These are phyloP conservation scores for Protodeltote pygarga DNA, from an alignment of 2,888 invertebrate genomes.

Conservation along the genomic window DNA sequence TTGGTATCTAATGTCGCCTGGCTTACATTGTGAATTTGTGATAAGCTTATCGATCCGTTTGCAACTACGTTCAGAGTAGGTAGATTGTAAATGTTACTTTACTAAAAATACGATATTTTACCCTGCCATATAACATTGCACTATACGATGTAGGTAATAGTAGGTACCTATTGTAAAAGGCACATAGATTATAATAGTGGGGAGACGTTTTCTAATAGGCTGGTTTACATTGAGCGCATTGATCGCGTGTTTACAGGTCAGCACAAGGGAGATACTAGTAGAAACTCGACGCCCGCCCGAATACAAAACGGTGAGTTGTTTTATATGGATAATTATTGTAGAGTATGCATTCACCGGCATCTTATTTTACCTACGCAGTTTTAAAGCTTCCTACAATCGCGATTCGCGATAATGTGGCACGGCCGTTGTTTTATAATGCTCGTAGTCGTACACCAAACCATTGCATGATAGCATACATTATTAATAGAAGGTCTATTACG, in stretches of 20 bases:
- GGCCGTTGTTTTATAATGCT: slow-evolving; percentile 44
- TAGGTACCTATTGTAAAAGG: slow-evolving; percentile 52
- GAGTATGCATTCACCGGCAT: slow-evolving; percentile 32
- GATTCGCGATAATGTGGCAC: slow-evolving; percentile 31
- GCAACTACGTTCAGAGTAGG: slow-evolving; percentile 34
- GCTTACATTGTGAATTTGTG: slow-evolving; percentile 35
- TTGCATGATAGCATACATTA: slow-evolving; percentile 76
- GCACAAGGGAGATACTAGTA: slow-evolving; percentile 83
- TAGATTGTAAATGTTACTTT: slow-evolving; percentile 28
- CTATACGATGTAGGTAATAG: slow-evolving; percentile 18
- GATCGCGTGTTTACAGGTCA: slow-evolving; percentile 85
- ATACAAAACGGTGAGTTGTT: slow-evolving; percentile 81
- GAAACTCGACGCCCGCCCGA: slow-evolving; percentile 82
- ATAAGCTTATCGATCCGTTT: slow-evolving; percentile 46
- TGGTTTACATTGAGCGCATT: slow-evolving; percentile 78
- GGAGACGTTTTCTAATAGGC: slow-evolving; percentile 67
- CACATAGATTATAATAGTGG: slow-evolving; percentile 58
- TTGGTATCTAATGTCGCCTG: slow-evolving; percentile 33
- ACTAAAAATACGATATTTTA: slow-evolving; percentile 12
- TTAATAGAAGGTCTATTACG: slow-evolving; percentile 70
- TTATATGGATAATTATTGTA: slow-evolving; percentile 52
- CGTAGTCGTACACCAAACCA: slow-evolving; percentile 62
- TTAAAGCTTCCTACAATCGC: slow-evolving; percentile 31
- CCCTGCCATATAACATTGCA: slow-evolving; percentile 34
- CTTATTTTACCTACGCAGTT: slow-evolving; percentile 35